Evolutionary conservation across 2,888 invertebrate species (phyloP).

Genomic region (Nymphalis urticae): DNA sequence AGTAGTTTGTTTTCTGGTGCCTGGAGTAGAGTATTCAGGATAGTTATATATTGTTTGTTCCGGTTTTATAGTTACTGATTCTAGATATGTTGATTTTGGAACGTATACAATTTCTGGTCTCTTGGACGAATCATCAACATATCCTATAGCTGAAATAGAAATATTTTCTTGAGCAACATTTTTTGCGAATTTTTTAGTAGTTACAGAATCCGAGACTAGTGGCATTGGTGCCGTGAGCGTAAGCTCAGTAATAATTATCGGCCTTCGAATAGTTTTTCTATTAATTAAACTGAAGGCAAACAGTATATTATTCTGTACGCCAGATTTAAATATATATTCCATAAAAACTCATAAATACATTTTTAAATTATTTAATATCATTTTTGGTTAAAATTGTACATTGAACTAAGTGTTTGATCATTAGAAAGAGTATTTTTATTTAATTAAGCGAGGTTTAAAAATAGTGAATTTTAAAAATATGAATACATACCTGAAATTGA

Average conservation of each 20-base stretch:
- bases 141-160: neutral
- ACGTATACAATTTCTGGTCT: neutral
- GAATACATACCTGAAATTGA: conserved; percentile 21
- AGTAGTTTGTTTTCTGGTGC: neutral
- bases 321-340: too few relatives aligned
- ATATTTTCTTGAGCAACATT: neutral
- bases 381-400: too few relatives aligned
- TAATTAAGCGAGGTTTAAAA: too few relatives aligned
- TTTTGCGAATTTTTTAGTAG: conserved; percentile 9
- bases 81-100: neutral
- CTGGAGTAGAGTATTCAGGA: neutral
- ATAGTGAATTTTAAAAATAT: neutral
- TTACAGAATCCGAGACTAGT: neutral
- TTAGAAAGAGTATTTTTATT: too few relatives aligned
- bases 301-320: too few relatives aligned
- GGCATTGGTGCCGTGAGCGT: too few relatives aligned
- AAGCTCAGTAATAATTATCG: too few relatives aligned
- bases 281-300: too few relatives aligned
- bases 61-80: neutral
- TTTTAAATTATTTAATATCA: too few relatives aligned
- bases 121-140: neutral
- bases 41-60: conserved; percentile 17
- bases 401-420: too few relatives aligned
- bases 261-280: too few relatives aligned
- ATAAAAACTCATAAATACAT: too few relatives aligned